Percentiles rank a stretch among this genome's conserved stretches.
Evolutionary conservation across 2,888 invertebrate species (phyloP).

Genomic region (Eueremaeus valkanovi): DNA sequence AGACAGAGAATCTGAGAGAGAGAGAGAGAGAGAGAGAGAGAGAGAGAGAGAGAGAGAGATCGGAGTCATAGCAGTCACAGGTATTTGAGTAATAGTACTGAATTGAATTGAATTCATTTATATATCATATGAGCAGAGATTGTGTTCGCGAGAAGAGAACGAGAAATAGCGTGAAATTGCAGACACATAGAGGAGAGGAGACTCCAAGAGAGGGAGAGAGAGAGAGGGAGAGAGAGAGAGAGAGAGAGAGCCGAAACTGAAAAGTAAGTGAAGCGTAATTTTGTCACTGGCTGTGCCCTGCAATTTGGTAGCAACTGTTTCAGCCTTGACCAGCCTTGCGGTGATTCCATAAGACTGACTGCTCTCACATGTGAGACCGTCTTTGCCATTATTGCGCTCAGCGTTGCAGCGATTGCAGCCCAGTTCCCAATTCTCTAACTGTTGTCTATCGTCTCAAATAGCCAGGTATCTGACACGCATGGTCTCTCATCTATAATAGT

Average conservation of each 20-base stretch:
- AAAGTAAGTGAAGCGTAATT: constrained; percentile 24
- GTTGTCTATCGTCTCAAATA: constrained; percentile 33
- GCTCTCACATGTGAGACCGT: constrained; percentile 2
- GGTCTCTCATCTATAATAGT: constrained; percentile 22
- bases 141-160: constrained; percentile 24
- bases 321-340: constrained; percentile 39
- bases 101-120: not conserved
- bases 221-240: constrained; percentile 5
- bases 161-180: constrained; percentile 32
- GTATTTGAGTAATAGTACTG: constrained; percentile 13
- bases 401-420: constrained; percentile 9
- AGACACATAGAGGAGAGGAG: constrained; percentile 31
- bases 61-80: not conserved
- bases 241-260: constrained; percentile 8
- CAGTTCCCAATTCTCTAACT: constrained; percentile 25
- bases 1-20: no score
- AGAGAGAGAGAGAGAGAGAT: not conserved
- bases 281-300: constrained; percentile 26
- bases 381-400: not conserved
- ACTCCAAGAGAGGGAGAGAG: constrained; percentile 19
- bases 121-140: not conserved
- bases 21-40: not conserved
- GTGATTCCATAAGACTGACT: constrained; percentile 6
- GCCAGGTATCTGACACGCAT: constrained; percentile 26
- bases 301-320: constrained; percentile 35